Evolutionary conservation across 2,797 vertebrate genomes (phyloP).

Genomic region (Delichon dasypus): DNA sequence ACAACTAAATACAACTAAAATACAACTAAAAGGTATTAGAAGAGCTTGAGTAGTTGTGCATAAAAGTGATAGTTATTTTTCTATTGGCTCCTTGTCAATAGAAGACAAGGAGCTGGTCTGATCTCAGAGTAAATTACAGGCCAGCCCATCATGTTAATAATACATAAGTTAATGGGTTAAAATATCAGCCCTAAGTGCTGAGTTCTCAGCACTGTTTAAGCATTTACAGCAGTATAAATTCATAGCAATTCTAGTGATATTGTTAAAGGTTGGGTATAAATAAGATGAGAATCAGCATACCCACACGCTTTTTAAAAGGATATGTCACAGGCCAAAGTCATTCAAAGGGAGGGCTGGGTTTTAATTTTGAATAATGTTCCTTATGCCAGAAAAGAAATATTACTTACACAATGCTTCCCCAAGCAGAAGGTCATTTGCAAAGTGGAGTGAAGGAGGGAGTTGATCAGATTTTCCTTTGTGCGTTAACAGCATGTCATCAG

Average conservation of each 20-base stretch:
- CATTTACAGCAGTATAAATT: not conserved
- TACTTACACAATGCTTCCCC: slow-evolving; percentile 2
- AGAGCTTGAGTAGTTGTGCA: not conserved
- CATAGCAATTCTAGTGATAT: not conserved
- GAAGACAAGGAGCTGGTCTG: not conserved
- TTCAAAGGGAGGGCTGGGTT: not conserved
- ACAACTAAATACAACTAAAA: not conserved
- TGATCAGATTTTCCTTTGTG: slow-evolving; percentile 36
- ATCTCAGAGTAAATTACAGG: not conserved
- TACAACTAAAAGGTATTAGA: not conserved
- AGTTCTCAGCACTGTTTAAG: not conserved
- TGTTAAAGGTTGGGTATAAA: not conserved
- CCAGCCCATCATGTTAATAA: not conserved
- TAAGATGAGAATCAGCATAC: not conserved
- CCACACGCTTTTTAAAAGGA: not conserved
- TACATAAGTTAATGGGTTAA: not conserved
- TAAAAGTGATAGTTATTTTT: not conserved
- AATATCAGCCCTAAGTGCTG: not conserved
- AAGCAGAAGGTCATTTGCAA: slow-evolving; percentile 12
- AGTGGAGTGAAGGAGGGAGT: not conserved
- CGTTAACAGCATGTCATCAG: slow-evolving; percentile 13
- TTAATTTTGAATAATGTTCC: not conserved
- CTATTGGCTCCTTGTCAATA: not conserved
- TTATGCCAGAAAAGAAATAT: slow-evolving; percentile 3
- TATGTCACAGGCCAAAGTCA: not conserved